Evolutionary conservation across 2,888 invertebrate genomes (phyloP), one percentile per base, ranked within the genome.

Genomic region (Lasioglossum leucozonium): DNA sequence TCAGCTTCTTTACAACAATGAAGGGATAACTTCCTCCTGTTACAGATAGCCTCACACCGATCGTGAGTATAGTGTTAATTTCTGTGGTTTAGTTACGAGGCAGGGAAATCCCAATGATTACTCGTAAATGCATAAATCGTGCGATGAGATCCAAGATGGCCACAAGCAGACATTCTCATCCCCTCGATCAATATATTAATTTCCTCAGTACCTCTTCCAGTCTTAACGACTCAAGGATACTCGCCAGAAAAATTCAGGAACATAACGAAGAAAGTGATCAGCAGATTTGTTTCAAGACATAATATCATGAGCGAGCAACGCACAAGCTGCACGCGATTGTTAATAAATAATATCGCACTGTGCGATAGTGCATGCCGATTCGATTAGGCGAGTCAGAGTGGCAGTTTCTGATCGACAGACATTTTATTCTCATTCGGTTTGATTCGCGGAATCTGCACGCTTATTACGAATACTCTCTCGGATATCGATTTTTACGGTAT

Each of bases 41-140:
- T 86, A 84, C 58, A 82, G 84, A 82, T 81, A 88, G 83, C 87
- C 89, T 87, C 89, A 90, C 83, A 89, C 80, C 85, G 84, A 81
- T 88, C 88, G 85, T 81, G 85, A 88, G 81, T n/a, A 86, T 78
- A 84, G 86, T 89, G 89, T 80, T 93, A 93, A 93, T 93, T 92
- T 91, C 87, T 55, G 74, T 84, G 89, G 91, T 90, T 93, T 92
- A 91, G 85, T 85, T 77, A 77, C 81, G 88, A 89, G 91, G 87
- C 89, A 87, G 81, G 87, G 85, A 91, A 93, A 93, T 93, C 93
- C 93, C 91, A 85, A 78, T 84, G 92, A 91, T 91, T 88, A 91
- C 91, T 93, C 91, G 88, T 86, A 87, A 88, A 91, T 91, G 86
- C 91, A 89, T 87, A 85, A 87, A 86, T 90, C 82, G 89, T 81